Evolutionary conservation across 1,140 invertebrate genomes (phyloP), one percentile per base, ranked within the genome.

Genomic region (Pseudachorutes palmiensis): DNA sequence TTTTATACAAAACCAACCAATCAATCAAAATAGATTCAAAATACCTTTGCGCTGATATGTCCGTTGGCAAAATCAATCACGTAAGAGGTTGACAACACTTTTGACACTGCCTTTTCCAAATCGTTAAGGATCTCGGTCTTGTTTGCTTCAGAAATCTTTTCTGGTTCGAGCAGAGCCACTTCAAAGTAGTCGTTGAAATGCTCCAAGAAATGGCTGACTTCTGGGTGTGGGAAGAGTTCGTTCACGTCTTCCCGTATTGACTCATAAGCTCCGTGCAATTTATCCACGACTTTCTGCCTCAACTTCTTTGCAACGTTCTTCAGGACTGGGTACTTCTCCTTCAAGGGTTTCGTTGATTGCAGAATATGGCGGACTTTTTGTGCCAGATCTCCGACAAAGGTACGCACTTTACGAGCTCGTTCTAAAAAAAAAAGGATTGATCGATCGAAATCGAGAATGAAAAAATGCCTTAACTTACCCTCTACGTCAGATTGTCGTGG

Each of bases 171-270:
- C 9, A 55, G 51, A 22, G 51, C 51, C 12, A 55, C 51, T 5
- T 55, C 51, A 24, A 55, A 55, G 51, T 55, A 55, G 51, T 55
- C 51, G 12, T 55, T 26, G 14, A 55, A 31, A 29, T 61, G 59
- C 12, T 14, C 30, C 14, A 61, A 31, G 29, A 61, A 61, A n/a
- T 61, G 14, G 3, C 9, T 26, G 19, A 36, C 33, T 36, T 61
- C 59, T 3, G 59, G 59, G 59, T 61, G 31, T 24, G 59, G 59
- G 24, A 31, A 61, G 9, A 28, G 2, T 19, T 61, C 59, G 30
- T n/a, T 30, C 59, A 61, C 5, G 59, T 61, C 59, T 9, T 61
- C 29, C 26, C 30, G 9, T 16, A 16, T 61, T 32, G 9, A 12
- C 30, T 61, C 9, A 26, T 31, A 26, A 30, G 31, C 3, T 32